A percentile compares a stretch with the other conserved stretches of the same genome.
These are phyloP conservation scores for Scaptomyza reducta DNA, from an alignment of 2,888 invertebrate genomes.

Conservation along the genomic window DNA sequence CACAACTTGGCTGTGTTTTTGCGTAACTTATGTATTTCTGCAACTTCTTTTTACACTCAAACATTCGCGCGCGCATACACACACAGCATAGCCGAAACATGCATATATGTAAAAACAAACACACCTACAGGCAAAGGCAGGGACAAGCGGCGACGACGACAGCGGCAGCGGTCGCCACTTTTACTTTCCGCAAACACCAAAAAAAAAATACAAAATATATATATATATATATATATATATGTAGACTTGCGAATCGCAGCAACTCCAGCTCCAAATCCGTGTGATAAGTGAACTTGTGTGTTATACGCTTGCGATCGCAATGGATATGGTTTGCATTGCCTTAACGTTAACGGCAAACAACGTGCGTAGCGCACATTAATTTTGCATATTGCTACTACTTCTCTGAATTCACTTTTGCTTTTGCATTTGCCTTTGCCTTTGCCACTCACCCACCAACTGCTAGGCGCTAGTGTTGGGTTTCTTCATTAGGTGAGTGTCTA, in stretches of 20 bases:
- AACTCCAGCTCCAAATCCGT: slow-evolving; percentile 29
- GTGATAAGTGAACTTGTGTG: slow-evolving; percentile 26
- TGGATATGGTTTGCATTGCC: slow-evolving; percentile 36
- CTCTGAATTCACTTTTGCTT: slow-evolving; percentile 57
- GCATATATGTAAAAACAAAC: slow-evolving; percentile 35
- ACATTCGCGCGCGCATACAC: slow-evolving; percentile 58
- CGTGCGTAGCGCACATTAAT: slow-evolving; percentile 54
- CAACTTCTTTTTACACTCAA: slow-evolving; percentile 70
- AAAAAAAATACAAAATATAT: slow-evolving; percentile 19
- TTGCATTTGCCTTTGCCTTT: slow-evolving; percentile 44
- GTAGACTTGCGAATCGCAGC: slow-evolving; percentile 26
- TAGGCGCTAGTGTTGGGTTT: slow-evolving; percentile 54
- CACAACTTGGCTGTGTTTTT: slow-evolving; percentile 50
- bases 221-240: slow-evolving; percentile 1
- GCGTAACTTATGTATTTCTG: slow-evolving; percentile 72
- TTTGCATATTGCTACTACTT: slow-evolving; percentile 49
- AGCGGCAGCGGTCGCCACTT: slow-evolving; percentile 55
- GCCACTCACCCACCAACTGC: slow-evolving; percentile 61
- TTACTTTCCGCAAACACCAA: slow-evolving; percentile 62
- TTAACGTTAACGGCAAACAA: slow-evolving; percentile 41
- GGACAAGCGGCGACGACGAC: slow-evolving; percentile 26
- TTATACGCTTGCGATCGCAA: slow-evolving; percentile 29
- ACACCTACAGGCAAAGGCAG: slow-evolving; percentile 30
- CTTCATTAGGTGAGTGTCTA: slow-evolving; percentile 39
- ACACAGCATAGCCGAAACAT: slow-evolving; percentile 46